Evolutionary conservation across 2,113 vertebrate species (phyloP).

Genomic region (Sitta europaea): DNA sequence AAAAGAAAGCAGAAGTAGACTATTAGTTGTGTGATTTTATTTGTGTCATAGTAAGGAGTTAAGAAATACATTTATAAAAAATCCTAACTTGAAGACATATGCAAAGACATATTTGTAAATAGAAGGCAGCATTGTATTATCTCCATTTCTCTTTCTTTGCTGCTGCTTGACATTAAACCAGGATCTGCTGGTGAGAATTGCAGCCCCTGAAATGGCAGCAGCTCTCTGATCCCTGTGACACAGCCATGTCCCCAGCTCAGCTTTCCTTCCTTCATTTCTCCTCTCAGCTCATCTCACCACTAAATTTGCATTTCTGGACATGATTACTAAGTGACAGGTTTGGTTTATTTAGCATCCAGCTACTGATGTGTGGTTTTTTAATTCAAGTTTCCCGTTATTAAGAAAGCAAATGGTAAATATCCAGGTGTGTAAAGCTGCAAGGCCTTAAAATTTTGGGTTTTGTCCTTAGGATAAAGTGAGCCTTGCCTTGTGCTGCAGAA

Average conservation of each 20-base stretch:
- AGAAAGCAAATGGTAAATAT: not conserved
- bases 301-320: not conserved
- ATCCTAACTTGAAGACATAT: not conserved
- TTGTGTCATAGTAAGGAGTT: not conserved
- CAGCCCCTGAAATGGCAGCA: not conserved
- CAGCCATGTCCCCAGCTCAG: not conserved
- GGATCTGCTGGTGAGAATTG: not conserved
- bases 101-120: not conserved
- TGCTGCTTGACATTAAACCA: conserved; percentile 26
- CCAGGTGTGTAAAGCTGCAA: not conserved
- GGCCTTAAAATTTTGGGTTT: not conserved
- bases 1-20: not conserved
- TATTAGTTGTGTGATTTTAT: not conserved
- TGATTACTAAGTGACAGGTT: not conserved
- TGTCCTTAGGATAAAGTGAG: not conserved
- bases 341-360: not conserved
- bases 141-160: conserved; percentile 26
- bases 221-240: not conserved
- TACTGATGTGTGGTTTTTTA: not conserved
- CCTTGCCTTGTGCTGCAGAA: not conserved
- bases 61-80: not conserved
- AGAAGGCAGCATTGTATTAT: not conserved
- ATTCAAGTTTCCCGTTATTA: not conserved
- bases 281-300: not conserved
- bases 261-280: not conserved